Evolutionary conservation across 2,797 vertebrate genomes (phyloP), one percentile per base, ranked within the genome.

Genomic region (Peromyscus nudipes): DNA sequence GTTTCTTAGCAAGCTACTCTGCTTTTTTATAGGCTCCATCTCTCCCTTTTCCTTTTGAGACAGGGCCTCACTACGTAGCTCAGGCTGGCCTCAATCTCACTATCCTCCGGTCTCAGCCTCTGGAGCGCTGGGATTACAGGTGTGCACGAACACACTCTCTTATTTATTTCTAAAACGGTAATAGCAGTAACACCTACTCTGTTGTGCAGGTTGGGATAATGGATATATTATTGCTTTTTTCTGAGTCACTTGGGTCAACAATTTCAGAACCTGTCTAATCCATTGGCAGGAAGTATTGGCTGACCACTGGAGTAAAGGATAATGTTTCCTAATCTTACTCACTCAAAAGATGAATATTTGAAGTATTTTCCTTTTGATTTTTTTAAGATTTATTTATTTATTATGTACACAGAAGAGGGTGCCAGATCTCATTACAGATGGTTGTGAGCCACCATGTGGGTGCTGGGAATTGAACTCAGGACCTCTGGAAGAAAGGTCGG

Each of bases 281-380:
- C 11, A 55, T 12, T 79, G 77, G 37, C 17, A 17, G 7, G 7
- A 82, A 11, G 10, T 80, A 21, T 40, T 57, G 0, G 14, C 7
- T 82, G 31, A 31, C 23, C 34, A 25, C 49, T n/a, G 6, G 11
- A 49, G 29, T 64, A 43, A 60, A 71, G 31, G 29, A 1, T 3
- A 43, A 23, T 57, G 27, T 34, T 93, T 94, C 71, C n/a, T 46
- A 87, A 89, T 60, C 13, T 89, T 57, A 55, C 29, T 86, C 29
- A 94, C 71, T 49, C 69, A 55, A 23, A 89, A 83, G 40, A 77
- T 37, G 21, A 87, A 55, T 40, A 71, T 86, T 79, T 85, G 34
- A 94, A 85, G 62, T 80, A 76, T 52, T 83, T 96, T 94, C 40
- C 43, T 85, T 67, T 65, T 85, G 62, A 75, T 34, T 21, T 85